A percentile compares a stretch with the other conserved stretches of the same genome.
Conservation (phyloP, 2,113 vertebrate species). For the Kryptolebias marmoratus region DNA sequence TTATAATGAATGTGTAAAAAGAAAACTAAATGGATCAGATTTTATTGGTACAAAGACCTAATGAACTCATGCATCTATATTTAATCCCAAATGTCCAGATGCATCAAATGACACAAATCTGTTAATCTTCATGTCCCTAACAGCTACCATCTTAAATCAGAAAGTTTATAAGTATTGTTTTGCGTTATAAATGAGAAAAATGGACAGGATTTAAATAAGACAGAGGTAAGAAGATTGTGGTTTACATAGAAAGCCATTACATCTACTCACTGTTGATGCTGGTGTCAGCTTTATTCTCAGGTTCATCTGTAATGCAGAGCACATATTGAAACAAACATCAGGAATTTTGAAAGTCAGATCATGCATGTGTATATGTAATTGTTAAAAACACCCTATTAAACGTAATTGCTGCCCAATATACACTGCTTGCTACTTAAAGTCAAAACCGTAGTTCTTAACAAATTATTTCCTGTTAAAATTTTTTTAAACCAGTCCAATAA, state of each 20-base stretch:
- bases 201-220: background rate
- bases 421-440: background rate
- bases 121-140: background rate
- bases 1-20: too few species aligned
- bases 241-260: background rate
- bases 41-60: too few species aligned
- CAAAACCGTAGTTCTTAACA: background rate
- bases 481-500: constrained; percentile 12
- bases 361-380: background rate
- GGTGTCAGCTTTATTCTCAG: constrained; percentile 53
- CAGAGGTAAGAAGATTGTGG: background rate
- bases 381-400: background rate
- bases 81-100: too few species aligned
- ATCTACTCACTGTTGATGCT: constrained; percentile 66
- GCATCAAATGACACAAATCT: too few species aligned
- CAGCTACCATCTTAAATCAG: constrained; percentile 6
- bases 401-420: constrained; percentile 2
- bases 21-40: too few species aligned
- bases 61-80: too few species aligned
- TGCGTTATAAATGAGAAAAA: constrained; percentile 18
- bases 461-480: background rate
- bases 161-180: constrained; percentile 13
- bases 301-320: constrained; percentile 53
- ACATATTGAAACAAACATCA: constrained; percentile 31
- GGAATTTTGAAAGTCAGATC: background rate